These are phyloP conservation scores for Augochlorella aurata DNA, from an alignment of 2,888 invertebrate genomes.

Conservation along the genomic window DNA sequence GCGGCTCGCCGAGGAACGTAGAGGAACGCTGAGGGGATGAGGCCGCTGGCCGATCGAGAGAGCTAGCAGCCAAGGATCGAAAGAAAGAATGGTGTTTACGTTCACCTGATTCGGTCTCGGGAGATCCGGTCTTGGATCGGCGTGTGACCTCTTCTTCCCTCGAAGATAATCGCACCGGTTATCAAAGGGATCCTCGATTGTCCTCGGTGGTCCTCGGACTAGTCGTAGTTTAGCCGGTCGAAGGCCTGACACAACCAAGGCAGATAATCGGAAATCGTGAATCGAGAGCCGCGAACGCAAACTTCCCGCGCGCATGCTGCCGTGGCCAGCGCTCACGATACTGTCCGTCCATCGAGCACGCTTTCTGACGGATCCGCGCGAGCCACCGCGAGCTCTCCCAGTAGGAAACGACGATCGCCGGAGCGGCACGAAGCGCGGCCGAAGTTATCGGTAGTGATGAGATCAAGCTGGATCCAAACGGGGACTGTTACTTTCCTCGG, in stretches of 20 bases:
- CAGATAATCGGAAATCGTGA: not conserved
- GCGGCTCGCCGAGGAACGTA: not conserved
- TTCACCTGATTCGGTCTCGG: slow-evolving; percentile 52
- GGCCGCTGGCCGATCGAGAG: not conserved
- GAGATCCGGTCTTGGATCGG: not conserved
- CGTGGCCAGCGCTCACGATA: slow-evolving; percentile 66
- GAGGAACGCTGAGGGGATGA: not conserved
- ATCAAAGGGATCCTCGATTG: not conserved
- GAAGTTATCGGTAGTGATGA: slow-evolving; percentile 49
- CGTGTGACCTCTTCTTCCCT: not conserved
- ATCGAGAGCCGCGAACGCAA: slow-evolving; percentile 21
- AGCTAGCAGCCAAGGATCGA: not conserved
- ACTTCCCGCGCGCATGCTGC: slow-evolving; percentile 62
- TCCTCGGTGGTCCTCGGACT: not conserved
- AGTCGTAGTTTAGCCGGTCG: not conserved
- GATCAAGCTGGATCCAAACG: slow-evolving; percentile 35
- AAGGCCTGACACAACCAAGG: not conserved
- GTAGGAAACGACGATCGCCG: slow-evolving; percentile 60
- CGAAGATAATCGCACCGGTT: not conserved
- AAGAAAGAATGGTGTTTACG: slow-evolving; percentile 48
- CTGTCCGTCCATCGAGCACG: slow-evolving; percentile 57
- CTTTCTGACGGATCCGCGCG: slow-evolving; percentile 65
- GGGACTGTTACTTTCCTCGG: slow-evolving; percentile 11
- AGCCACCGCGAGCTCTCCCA: slow-evolving; percentile 30
- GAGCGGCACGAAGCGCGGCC: slow-evolving; percentile 56